These are phyloP conservation scores for Drosophila erecta DNA, from an alignment of 1,140 invertebrate species.

Conservation along the genomic window DNA sequence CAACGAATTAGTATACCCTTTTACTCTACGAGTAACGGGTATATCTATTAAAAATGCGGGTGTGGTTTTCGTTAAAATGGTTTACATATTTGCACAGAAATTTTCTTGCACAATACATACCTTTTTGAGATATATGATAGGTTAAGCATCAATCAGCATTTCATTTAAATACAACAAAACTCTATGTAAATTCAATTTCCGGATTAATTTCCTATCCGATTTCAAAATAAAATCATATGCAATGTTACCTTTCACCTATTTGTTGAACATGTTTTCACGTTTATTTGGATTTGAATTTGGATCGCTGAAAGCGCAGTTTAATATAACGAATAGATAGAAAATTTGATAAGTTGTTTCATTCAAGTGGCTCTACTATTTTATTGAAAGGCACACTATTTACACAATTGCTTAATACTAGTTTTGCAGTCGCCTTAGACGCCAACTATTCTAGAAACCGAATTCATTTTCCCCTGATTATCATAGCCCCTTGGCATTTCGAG, in stretches of 20 bases:
- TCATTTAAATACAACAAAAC: slow-evolving; percentile 36
- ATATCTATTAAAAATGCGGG: not conserved
- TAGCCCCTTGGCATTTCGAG: slow-evolving; percentile 29
- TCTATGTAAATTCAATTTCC: slow-evolving; percentile 42
- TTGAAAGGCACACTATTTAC: no score
- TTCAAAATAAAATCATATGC: slow-evolving; percentile 25
- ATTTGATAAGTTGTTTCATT: no score
- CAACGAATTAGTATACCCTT: no score
- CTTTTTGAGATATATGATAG: not conserved
- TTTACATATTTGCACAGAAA: not conserved
- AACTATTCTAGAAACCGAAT: not conserved
- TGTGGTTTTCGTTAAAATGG: not conserved
- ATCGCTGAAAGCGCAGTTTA: no score
- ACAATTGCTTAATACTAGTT: no score
- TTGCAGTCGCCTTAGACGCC: no score
- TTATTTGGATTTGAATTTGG: not conserved
- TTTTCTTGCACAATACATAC: not conserved
- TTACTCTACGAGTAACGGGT: no score
- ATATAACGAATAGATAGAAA: no score
- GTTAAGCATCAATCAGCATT: slow-evolving; percentile 16
- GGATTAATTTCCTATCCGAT: slow-evolving; percentile 30
- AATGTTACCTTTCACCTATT: slow-evolving; percentile 9
- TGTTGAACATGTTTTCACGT: not conserved
- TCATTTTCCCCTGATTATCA: not conserved
- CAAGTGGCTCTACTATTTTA: no score